These are phyloP conservation scores for Hippocampus mohnikei DNA, from an alignment of 2,113 vertebrate genomes.

Conservation along the genomic window DNA sequence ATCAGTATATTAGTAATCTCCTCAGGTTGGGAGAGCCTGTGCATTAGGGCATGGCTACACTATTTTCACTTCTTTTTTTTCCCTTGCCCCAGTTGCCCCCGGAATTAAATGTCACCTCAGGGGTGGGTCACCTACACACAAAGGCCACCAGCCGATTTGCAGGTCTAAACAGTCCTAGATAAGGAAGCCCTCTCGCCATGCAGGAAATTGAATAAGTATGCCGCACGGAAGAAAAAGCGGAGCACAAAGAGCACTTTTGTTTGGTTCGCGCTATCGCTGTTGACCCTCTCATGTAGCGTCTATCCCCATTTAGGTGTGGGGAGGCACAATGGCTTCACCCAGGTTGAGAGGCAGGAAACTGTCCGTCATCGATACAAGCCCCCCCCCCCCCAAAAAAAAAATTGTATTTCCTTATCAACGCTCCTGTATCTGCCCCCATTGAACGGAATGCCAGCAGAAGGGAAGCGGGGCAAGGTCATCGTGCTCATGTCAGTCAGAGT, in stretches of 20 bases:
- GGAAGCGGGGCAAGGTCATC: slow-evolving; percentile 65
- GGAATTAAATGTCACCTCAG: slow-evolving; percentile 72
- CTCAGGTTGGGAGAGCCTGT: slow-evolving; percentile 52
- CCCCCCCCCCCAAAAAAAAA: slow-evolving; percentile 26
- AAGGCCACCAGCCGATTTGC: slow-evolving; percentile 67
- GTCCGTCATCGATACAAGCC: slow-evolving; percentile 54
- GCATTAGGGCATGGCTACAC: slow-evolving; percentile 61
- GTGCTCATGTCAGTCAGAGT: slow-evolving; percentile 62
- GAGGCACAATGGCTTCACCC: slow-evolving; percentile 51
- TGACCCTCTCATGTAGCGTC: slow-evolving; percentile 55
- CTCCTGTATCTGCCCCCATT: slow-evolving; percentile 54
- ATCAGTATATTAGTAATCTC: slow-evolving; percentile 64
- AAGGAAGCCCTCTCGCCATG: slow-evolving; percentile 63
- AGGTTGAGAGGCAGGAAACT: slow-evolving; percentile 63
- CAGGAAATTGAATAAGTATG: slow-evolving; percentile 72
- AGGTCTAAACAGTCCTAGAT: slow-evolving; percentile 72
- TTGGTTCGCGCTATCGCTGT: slow-evolving; percentile 59
- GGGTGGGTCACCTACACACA: slow-evolving; percentile 73
- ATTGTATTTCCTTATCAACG: slow-evolving; percentile 62
- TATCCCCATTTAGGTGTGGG: slow-evolving; percentile 42
- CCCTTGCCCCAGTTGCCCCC: slow-evolving; percentile 46
- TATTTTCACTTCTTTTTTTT: slow-evolving; percentile 62
- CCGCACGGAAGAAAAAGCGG: slow-evolving; percentile 37
- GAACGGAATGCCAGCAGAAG: slow-evolving; percentile 55
- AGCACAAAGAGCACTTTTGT: slow-evolving; percentile 72